Evolutionary conservation across 2,888 invertebrate genomes (phyloP).

Genomic region (Coleophora flavipennella): DNA sequence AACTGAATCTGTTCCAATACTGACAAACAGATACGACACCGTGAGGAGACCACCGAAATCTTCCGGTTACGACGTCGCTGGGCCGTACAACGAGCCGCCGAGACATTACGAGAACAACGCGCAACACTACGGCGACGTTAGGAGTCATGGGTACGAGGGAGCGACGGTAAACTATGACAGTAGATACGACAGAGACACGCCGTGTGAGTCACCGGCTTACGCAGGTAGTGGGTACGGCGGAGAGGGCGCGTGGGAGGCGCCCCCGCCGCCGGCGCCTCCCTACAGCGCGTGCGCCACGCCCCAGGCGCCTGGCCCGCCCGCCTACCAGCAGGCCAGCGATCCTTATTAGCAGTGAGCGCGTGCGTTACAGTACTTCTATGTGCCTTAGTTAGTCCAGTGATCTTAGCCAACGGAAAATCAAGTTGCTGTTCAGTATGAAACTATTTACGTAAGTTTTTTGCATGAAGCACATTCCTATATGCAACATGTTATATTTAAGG

Average conservation of each 20-base stretch:
- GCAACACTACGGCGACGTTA: constrained; percentile 28
- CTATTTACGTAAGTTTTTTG: too few species aligned
- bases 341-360: constrained; percentile 28
- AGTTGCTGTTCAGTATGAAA: too few species aligned
- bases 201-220: constrained; percentile 34
- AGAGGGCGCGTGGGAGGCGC: constrained; percentile 44
- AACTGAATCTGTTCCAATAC: constrained; percentile 59
- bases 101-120: constrained; percentile 9
- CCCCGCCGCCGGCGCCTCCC: constrained; percentile 56
- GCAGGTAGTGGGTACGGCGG: constrained; percentile 15
- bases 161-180: constrained; percentile 30
- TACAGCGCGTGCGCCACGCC: constrained; percentile 54
- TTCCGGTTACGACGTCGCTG: constrained; percentile 55
- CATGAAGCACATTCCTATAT: too few species aligned
- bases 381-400: constrained; percentile 28
- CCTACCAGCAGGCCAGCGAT: constrained; percentile 49
- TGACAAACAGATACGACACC: constrained; percentile 67
- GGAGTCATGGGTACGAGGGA: constrained; percentile 33
- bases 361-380: constrained; percentile 13
- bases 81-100: constrained; percentile 50
- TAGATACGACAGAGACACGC: constrained; percentile 33
- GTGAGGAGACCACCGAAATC: constrained; percentile 36
- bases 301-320: constrained; percentile 63
- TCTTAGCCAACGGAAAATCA: constrained; percentile 10
- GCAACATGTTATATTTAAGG: too few species aligned